phyloP scores from a whole-genome alignment of 2,888 invertebrate species.

The Arctia plantaginis region DNA sequence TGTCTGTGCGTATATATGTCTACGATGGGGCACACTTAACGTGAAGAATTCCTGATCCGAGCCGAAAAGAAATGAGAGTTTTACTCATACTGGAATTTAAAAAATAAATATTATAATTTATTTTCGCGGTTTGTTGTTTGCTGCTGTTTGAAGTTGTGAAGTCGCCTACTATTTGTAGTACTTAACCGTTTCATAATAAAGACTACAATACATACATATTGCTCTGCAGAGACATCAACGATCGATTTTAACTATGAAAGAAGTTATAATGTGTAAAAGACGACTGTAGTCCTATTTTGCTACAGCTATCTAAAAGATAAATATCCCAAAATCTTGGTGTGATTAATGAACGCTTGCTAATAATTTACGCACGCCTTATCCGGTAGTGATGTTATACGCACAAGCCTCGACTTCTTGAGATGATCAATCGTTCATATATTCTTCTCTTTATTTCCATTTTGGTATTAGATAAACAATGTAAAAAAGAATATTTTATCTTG shows the following conservation, averaged over 20 bases:
- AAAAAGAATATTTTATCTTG: background rate
- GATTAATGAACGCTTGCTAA: constrained; percentile 14
- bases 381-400: background rate
- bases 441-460: background rate
- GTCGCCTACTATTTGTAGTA: too few species aligned
- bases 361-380: constrained; percentile 3
- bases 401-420: background rate
- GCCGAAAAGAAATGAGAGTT: too few species aligned
- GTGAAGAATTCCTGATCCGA: too few species aligned
- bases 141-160: too few species aligned
- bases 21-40: too few species aligned
- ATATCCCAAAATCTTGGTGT: background rate
- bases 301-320: background rate
- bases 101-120: too few species aligned
- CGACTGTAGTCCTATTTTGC: background rate
- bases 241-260: background rate
- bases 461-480: background rate
- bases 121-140: too few species aligned
- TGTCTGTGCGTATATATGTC: too few species aligned
- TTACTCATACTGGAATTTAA: too few species aligned
- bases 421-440: background rate
- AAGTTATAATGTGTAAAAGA: background rate
- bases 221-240: too few species aligned
- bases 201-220: too few species aligned
- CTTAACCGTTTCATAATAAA: too few species aligned